phyloP scores from a whole-genome alignment of 2,113 vertebrate species.

The Cottus gobio region DNA sequence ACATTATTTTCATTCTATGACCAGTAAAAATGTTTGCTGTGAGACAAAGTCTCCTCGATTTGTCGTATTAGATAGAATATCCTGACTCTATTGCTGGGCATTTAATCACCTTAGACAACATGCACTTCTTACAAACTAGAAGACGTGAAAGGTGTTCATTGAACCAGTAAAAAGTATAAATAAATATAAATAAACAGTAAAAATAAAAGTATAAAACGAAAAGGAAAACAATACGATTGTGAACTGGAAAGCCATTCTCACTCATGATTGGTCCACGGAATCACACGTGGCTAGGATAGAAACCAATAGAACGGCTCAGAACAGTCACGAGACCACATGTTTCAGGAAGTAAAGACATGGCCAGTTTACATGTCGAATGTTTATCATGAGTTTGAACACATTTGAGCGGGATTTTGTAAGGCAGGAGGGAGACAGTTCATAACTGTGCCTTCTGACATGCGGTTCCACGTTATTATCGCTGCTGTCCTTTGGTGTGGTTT shows the following conservation, averaged over 20 bases:
- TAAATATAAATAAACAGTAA: no score
- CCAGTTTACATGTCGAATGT: slow-evolving; percentile 9
- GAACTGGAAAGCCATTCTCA: background rate
- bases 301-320: slow-evolving; percentile 27
- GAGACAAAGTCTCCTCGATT: no score
- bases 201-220: background rate
- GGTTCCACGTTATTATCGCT: slow-evolving; percentile 48
- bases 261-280: slow-evolving; percentile 39
- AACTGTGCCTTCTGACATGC: slow-evolving; percentile 56
- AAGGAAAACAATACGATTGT: background rate
- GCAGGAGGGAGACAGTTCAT: background rate
- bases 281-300: rapidly evolving
- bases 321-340: slow-evolving; percentile 45
- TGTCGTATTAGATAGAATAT: background rate
- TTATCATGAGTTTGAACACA: slow-evolving; percentile 36
- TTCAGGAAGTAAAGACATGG: slow-evolving; percentile 60
- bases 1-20: background rate
- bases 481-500: slow-evolving; percentile 55
- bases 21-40: background rate
- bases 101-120: background rate
- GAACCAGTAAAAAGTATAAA: no score
- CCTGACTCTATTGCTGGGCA: no score
- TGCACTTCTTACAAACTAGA: background rate
- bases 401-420: slow-evolving; percentile 12
- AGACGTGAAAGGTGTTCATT: background rate